Conservation (phyloP, 1,140 invertebrate genomes). For the Drosophila asahinai region DNA sequence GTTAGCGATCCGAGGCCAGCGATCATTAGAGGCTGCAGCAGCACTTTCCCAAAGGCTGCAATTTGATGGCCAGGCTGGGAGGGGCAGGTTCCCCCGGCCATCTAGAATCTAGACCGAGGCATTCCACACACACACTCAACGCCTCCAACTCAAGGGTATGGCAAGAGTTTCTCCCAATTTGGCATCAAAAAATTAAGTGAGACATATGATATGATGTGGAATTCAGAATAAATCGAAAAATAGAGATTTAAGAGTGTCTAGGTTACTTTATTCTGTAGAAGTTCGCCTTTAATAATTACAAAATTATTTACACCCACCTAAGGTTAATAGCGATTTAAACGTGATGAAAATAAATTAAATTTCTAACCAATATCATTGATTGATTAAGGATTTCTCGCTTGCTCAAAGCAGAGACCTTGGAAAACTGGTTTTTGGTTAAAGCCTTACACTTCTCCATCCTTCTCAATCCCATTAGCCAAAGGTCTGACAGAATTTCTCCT, state of each 20-base stretch:
- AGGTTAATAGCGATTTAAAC: neutral
- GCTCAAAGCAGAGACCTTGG: neutral
- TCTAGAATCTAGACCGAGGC: conserved; percentile 44
- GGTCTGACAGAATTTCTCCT: conserved; percentile 23
- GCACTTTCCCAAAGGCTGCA: conserved; percentile 63
- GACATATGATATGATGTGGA: neutral
- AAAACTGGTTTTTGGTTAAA: neutral
- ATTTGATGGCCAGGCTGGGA: conserved; percentile 53
- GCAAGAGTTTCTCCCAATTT: conserved; percentile 20
- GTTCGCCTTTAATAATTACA: too few relatives aligned
- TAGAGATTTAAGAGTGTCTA: too few relatives aligned
- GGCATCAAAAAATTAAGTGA: neutral
- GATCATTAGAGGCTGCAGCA: conserved; percentile 34
- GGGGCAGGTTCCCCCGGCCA: conserved; percentile 26
- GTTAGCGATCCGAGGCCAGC: conserved; percentile 32
- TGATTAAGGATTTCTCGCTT: neutral
- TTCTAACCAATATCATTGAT: neutral
- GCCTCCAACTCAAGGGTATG: conserved; percentile 26
- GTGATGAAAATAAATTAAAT: conserved; percentile 1
- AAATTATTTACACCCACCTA: neutral
- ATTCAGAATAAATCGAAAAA: neutral
- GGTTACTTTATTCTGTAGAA: too few relatives aligned
- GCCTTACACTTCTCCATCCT: too few relatives aligned
- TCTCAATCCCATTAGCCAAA: conserved; percentile 7
- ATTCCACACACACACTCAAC: conserved; percentile 32